Percentiles rank a stretch among this genome's conserved stretches.
These are phyloP conservation scores for Hycleus phaleratus DNA, from an alignment of 1,140 invertebrate species.

Conservation along the genomic window DNA sequence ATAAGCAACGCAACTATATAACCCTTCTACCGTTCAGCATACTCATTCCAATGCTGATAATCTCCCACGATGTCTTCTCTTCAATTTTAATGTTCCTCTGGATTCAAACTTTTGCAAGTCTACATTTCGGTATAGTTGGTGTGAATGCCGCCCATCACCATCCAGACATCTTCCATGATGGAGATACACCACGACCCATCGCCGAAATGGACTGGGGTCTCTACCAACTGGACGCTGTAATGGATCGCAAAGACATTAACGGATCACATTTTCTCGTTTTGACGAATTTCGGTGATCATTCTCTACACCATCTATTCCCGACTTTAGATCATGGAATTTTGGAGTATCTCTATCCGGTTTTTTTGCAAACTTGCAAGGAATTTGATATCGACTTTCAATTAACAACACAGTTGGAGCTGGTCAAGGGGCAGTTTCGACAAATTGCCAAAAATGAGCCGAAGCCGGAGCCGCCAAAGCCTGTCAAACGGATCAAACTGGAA, in stretches of 20 bases:
- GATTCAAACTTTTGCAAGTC: slow-evolving; percentile 52
- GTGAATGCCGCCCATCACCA: slow-evolving; percentile 76
- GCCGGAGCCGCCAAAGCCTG: neutral
- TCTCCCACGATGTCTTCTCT: slow-evolving; percentile 32
- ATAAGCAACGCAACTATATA: slow-evolving; percentile 7
- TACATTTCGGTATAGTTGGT: slow-evolving; percentile 57
- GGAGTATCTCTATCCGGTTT: slow-evolving; percentile 52
- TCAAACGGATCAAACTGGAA: neutral
- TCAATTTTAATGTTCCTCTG: slow-evolving; percentile 48
- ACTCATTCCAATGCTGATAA: slow-evolving; percentile 46
- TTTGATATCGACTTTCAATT: slow-evolving; percentile 53
- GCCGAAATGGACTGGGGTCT: slow-evolving; percentile 62
- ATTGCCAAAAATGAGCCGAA: slow-evolving; percentile 45
- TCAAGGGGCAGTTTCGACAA: slow-evolving; percentile 61
- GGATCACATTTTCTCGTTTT: slow-evolving; percentile 56
- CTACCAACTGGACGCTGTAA: slow-evolving; percentile 64
- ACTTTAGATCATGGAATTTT: slow-evolving; percentile 72
- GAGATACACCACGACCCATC: slow-evolving; percentile 55
- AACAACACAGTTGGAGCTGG: slow-evolving; percentile 51
- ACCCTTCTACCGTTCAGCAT: slow-evolving; percentile 46
- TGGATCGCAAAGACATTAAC: slow-evolving; percentile 61
- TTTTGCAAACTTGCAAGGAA: slow-evolving; percentile 61
- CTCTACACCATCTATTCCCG: slow-evolving; percentile 73
- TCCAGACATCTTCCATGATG: slow-evolving; percentile 76
- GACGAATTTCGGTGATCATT: slow-evolving; percentile 68